Evolutionary conservation across 2,888 invertebrate species (phyloP).

Genomic region (Trissolcus japonicus): DNA sequence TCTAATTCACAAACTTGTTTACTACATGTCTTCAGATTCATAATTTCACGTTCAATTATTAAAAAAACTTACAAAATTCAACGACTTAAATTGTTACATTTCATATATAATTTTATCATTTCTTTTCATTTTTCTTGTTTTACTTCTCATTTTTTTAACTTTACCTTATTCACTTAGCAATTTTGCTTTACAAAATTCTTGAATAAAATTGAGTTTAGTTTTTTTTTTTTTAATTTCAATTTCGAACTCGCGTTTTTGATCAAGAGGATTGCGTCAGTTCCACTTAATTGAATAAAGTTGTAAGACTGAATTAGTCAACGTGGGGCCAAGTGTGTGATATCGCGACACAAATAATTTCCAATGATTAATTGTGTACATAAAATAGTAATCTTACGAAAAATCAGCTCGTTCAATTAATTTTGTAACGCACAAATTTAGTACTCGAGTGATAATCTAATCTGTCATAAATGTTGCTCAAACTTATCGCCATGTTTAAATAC

Average conservation of each 20-base stretch:
- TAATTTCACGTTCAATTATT: neutral
- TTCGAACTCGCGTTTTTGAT: too few species aligned
- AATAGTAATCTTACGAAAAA: too few species aligned
- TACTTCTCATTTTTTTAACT: neutral
- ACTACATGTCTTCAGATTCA: neutral
- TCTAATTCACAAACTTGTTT: slow-evolving; percentile 10
- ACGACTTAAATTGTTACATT: neutral
- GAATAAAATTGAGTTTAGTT: too few species aligned
- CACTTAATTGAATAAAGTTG: too few species aligned
- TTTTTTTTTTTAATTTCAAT: neutral
- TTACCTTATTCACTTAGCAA: neutral
- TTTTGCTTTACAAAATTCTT: too few species aligned
- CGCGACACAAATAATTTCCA: slow-evolving; percentile 18
- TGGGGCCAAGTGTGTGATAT: too few species aligned
- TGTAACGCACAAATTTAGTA: slow-evolving; percentile 19
- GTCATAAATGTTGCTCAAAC: slow-evolving; percentile 33
- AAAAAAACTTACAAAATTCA: neutral
- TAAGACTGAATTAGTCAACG: too few species aligned
- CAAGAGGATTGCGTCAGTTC: too few species aligned
- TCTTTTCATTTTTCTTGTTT: neutral
- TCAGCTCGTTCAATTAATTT: slow-evolving; percentile 29
- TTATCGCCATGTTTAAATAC: slow-evolving; percentile 36
- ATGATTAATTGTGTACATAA: slow-evolving; percentile 31
- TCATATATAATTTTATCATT: neutral
- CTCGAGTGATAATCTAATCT: slow-evolving; percentile 46